Percentiles rank a stretch among this genome's conserved stretches.
phyloP scores from a whole-genome alignment of 2,113 vertebrate genomes.

The Tupaia chinensis region DNA sequence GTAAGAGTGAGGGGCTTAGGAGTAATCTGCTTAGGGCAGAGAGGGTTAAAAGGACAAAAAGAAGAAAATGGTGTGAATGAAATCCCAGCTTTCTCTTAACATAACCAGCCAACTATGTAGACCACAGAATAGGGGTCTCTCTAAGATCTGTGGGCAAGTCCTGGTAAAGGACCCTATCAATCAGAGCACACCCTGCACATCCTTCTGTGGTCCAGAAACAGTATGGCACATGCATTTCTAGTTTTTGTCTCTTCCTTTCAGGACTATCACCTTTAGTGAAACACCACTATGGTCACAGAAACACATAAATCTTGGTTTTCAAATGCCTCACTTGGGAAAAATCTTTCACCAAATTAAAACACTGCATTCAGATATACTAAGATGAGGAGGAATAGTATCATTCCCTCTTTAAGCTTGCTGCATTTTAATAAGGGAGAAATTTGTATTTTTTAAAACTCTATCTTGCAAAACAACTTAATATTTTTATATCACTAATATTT shows the following conservation, averaged over 20 bases:
- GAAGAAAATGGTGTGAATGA: neutral
- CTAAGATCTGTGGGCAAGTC: neutral
- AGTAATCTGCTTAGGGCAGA: neutral
- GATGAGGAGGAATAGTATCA: neutral
- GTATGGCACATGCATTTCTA: neutral
- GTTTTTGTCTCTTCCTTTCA: neutral
- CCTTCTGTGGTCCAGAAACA: neutral
- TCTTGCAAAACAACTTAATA: neutral
- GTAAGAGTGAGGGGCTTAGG: neutral
- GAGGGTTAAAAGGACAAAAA: neutral
- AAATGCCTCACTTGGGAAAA: slow-evolving; percentile 29
- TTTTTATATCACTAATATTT: neutral
- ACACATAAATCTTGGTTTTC: neutral
- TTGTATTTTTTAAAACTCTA: neutral
- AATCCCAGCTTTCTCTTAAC: neutral
- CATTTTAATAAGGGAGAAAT: neutral
- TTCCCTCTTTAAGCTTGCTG: neutral
- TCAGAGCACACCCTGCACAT: neutral
- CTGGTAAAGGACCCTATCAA: neutral
- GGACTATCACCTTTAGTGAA: slow-evolving; percentile 4
- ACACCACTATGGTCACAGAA: neutral
- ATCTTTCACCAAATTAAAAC: neutral
- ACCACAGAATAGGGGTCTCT: neutral
- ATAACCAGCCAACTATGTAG: neutral
- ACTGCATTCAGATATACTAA: neutral